These are phyloP conservation scores for Tiliacea citrago DNA, from an alignment of 2,888 invertebrate genomes.

Conservation along the genomic window DNA sequence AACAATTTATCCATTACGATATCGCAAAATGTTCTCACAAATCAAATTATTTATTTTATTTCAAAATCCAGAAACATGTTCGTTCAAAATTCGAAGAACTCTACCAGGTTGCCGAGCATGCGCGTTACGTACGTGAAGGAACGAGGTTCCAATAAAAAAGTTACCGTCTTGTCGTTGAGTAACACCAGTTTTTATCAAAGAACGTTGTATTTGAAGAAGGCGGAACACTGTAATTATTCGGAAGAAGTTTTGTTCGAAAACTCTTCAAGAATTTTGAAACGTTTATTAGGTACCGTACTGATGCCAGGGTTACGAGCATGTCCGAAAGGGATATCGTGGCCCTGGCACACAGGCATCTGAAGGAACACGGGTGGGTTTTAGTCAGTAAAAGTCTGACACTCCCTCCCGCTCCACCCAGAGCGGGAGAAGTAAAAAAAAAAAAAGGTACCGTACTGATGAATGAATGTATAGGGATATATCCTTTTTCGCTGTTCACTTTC, in stretches of 20 bases:
- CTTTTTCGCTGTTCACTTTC: neutral
- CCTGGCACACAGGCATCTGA: no score
- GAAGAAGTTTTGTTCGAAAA: conserved; percentile 32
- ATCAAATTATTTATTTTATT: conserved; percentile 34
- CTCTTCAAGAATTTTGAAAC: conserved; percentile 1
- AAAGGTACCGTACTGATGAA: neutral
- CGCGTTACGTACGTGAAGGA: conserved; percentile 53
- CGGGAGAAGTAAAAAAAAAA: no score
- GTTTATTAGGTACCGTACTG: neutral
- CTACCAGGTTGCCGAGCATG: conserved; percentile 38
- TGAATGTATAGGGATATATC: neutral
- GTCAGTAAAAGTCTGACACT: no score
- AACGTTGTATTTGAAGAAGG: conserved; percentile 57
- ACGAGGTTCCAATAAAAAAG: conserved; percentile 45
- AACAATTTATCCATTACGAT: neutral
- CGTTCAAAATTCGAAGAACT: conserved; percentile 59
- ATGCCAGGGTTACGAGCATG: no score
- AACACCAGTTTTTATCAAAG: conserved; percentile 52
- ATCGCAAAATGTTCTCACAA: conserved; percentile 12
- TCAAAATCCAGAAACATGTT: conserved; percentile 49
- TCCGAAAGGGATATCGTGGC: no score
- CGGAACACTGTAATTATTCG: conserved; percentile 55
- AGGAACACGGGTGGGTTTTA: no score
- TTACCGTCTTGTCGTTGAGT: conserved; percentile 50
- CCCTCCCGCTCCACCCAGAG: no score